These are phyloP conservation scores for Lingula anatina DNA, from an alignment of 2,888 invertebrate species.

Conservation along the genomic window DNA sequence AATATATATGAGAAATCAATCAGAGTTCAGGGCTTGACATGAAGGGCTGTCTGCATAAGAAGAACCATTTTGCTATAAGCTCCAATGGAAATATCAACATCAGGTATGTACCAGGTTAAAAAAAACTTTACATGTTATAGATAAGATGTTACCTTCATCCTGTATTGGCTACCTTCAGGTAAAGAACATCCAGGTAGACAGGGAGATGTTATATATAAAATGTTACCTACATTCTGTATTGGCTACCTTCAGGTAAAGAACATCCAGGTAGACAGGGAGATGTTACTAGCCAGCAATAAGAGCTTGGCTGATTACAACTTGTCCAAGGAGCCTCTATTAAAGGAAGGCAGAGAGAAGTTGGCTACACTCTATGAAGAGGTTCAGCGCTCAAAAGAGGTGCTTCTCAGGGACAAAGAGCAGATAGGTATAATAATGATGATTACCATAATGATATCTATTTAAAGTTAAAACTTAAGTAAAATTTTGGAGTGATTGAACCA, in stretches of 20 bases:
- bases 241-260: constrained; percentile 69
- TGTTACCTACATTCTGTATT: no score
- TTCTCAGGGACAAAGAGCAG: constrained; percentile 65
- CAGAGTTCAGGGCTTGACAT: no score
- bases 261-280: constrained; percentile 72
- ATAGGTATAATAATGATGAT: constrained; percentile 69
- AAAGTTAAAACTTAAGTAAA: background rate
- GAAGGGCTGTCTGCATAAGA: no score
- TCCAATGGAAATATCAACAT: no score
- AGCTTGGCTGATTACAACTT: constrained; percentile 88
- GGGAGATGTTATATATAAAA: constrained; percentile 80
- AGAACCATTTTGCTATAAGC: no score
- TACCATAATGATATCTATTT: background rate
- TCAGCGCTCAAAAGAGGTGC: constrained; percentile 31
- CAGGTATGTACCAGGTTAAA: no score
- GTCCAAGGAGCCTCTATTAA: constrained; percentile 75
- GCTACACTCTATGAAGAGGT: constrained; percentile 58
- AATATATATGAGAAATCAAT: no score
- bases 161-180: no score
- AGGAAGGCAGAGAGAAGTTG: constrained; percentile 68
- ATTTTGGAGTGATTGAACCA: no score
- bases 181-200: constrained; percentile 68
- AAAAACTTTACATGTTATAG: no score
- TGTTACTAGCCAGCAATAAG: constrained; percentile 80
- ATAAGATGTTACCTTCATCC: no score